Evolutionary conservation across 2,113 vertebrate species (phyloP), one percentile per base, ranked within the genome.

Genomic region (Malurus elegans): DNA sequence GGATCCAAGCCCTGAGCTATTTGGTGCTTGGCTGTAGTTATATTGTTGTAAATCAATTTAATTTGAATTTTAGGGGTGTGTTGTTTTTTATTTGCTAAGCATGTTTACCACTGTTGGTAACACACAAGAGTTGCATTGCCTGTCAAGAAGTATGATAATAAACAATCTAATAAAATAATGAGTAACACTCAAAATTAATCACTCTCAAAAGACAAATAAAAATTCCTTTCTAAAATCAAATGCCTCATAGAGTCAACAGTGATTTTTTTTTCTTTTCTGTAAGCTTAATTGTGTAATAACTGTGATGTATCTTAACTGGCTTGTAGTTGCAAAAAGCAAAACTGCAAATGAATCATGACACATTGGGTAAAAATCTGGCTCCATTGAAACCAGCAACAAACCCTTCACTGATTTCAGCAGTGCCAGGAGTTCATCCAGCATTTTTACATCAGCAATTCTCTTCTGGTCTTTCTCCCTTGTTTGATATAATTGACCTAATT

Each of bases 401-500:
- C 44, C 1, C 29, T 50, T 83, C 45, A 45, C 14, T 73, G 38
- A 79, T 93, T 93, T 93, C 50, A 48, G 4, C 60, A 50, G n/a
- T 87, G 70, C 50, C 36, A 79, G 45, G 45, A 85, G 53, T 78
- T 92, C 80, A 85, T 69, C 53, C 70, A 85, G 90, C 88, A 95
- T 96, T 97, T 97, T 96, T 92, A 97, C 87, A 88, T 92, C 92
- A 96, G 83, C 95, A 92, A 18, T 97, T 96, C 97, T 97, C 94
- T 97, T 97, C 95, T 97, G 83, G 92, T 94, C 75, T 91, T 90
- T 97, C 95, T 96, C 96, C 96, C 91, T 97, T 97, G 91, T 98
- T 98, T 98, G 96, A 97, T 97, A 96, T 95, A 89, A 97, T 95
- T 97, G 71, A 93, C 96, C 96, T 98, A 95, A 97, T 98, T 97